Percentiles rank a stretch among this genome's conserved stretches.
Evolutionary conservation across 1,140 invertebrate genomes (phyloP).

Genomic region (Zaprionus camerounensis): DNA sequence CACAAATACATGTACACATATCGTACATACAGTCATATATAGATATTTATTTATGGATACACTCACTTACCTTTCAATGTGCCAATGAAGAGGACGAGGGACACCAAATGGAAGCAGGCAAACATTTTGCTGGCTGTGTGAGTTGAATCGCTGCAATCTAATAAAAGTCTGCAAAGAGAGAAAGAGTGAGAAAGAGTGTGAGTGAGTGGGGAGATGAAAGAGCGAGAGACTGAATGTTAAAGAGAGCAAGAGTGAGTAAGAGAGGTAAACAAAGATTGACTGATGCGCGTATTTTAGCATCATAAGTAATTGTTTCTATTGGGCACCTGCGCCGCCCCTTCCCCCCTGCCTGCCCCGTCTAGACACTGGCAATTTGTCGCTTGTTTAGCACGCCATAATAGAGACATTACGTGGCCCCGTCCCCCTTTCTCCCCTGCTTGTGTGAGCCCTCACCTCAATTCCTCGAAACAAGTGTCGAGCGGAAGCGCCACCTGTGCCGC

Average conservation of each 20-base stretch:
- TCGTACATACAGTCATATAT: neutral
- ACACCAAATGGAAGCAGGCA: constrained; percentile 49
- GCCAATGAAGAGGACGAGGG: constrained; percentile 53
- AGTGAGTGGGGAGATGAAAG: neutral
- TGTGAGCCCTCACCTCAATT: neutral
- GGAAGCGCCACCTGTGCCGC: constrained; percentile 70
- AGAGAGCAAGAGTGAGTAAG: neutral
- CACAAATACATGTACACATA: neutral
- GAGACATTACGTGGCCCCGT: constrained; percentile 53
- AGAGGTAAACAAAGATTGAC: neutral
- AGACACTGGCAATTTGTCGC: constrained; percentile 68
- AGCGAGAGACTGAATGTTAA: neutral
- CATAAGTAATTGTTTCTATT: constrained; percentile 20
- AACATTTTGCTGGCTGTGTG: constrained; percentile 54
- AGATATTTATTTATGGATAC: constrained; percentile 4
- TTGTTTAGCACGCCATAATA: constrained; percentile 77
- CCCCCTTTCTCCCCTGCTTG: too few relatives aligned
- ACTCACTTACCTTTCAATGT: constrained; percentile 67
- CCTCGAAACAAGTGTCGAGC: constrained; percentile 56
- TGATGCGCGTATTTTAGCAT: constrained; percentile 7
- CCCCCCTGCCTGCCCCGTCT: neutral
- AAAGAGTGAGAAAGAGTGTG: neutral
- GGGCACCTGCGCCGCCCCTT: neutral
- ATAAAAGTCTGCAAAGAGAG: constrained; percentile 17
- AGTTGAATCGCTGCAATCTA: neutral